These are phyloP conservation scores for Euthynnus affinis DNA, from an alignment of 2,797 vertebrate species.

Conservation along the genomic window DNA sequence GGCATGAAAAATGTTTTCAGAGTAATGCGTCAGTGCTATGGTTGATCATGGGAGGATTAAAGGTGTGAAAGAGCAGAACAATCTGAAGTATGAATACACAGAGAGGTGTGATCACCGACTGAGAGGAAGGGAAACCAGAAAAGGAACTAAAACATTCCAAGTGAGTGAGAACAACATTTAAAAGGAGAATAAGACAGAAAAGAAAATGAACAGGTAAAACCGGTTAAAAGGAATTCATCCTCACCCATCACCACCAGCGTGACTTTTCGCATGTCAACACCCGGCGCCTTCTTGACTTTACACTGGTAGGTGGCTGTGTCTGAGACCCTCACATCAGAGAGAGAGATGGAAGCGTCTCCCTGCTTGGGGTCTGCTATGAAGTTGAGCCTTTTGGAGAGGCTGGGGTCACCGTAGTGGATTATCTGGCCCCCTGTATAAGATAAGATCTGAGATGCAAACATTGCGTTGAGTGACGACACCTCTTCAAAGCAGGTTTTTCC, in stretches of 20 bases:
- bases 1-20: background rate
- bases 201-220: constrained; percentile 72
- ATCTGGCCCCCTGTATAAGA: constrained; percentile 86
- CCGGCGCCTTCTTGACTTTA: constrained; percentile 93
- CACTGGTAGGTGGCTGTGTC: constrained; percentile 94
- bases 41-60: background rate
- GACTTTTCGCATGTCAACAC: constrained; percentile 89
- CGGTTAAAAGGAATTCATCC: constrained; percentile 54
- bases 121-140: background rate
- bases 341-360: constrained; percentile 89
- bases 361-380: constrained; percentile 85
- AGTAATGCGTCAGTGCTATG: background rate
- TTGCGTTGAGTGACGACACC: constrained; percentile 39
- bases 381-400: constrained; percentile 82
- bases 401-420: constrained; percentile 76
- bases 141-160: constrained; percentile 48
- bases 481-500: constrained; percentile 61
- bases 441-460: constrained; percentile 86
- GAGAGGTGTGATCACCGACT: constrained; percentile 7
- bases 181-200: constrained; percentile 5
- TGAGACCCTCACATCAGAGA: constrained; percentile 77
- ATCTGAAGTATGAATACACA: background rate
- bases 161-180: constrained; percentile 17
- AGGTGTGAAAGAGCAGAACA: constrained; percentile 5
- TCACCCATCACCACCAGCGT: constrained; percentile 91